Conservation (phyloP, 2,113 vertebrate genomes). For the Dolichallabes microphthalmus region DNA sequence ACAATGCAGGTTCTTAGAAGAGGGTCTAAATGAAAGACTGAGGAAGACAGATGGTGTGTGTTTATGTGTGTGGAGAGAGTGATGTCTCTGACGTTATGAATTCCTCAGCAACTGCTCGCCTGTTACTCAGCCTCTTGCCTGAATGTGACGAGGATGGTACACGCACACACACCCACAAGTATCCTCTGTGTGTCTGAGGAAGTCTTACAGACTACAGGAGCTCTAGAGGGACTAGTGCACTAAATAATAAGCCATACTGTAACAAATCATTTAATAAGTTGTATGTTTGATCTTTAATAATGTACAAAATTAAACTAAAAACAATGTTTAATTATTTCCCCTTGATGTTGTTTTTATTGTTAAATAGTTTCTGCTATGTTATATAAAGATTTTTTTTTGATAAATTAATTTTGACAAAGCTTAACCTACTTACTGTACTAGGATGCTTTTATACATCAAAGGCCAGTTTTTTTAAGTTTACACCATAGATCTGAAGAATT, state of each 20-base stretch:
- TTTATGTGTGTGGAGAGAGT: background rate
- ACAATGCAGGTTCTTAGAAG: background rate
- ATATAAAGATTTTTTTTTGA: background rate
- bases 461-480: background rate
- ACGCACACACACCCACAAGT: background rate
- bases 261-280: background rate
- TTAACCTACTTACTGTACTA: background rate
- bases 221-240: background rate
- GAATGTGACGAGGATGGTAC: background rate
- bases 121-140: conserved; percentile 40
- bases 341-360: background rate
- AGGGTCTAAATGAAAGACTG: background rate
- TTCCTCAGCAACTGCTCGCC: conserved; percentile 44
- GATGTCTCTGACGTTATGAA: background rate
- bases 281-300: background rate
- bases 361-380: background rate
- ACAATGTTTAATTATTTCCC: background rate
- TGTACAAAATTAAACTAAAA: background rate
- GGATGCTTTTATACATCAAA: background rate
- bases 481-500: background rate
- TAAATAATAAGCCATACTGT: background rate
- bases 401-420: background rate
- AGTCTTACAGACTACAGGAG: background rate
- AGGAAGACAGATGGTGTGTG: conserved; percentile 4
- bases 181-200: background rate